Conservation (phyloP, 1,140 invertebrate species). For the Sogatella furcifera region DNA sequence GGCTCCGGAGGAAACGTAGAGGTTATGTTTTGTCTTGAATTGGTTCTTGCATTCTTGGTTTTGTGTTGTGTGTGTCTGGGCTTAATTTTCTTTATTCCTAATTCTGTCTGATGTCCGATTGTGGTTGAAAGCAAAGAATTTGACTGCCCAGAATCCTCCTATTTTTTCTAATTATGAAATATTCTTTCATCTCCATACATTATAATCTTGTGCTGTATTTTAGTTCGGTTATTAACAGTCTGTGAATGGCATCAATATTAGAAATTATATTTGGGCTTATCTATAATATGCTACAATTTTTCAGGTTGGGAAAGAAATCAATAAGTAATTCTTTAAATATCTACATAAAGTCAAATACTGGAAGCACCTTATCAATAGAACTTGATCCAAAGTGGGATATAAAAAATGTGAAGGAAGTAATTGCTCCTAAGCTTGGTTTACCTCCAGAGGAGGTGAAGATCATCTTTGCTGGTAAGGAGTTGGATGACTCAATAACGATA, state of each 20-base stretch:
- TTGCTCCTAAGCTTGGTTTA: constrained; percentile 55
- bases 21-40: no score
- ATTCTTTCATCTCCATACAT: no score
- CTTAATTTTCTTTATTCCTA: no score
- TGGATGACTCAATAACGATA: constrained; percentile 58
- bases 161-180: no score
- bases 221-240: no score
- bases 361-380: constrained; percentile 51
- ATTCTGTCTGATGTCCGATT: no score
- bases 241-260: constrained; percentile 20
- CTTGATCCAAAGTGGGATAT: constrained; percentile 67
- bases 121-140: no score
- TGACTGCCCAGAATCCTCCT: no score
- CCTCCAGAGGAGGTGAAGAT: constrained; percentile 63
- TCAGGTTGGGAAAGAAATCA: constrained; percentile 47
- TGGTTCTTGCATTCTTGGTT: no score
- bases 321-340: constrained; percentile 52
- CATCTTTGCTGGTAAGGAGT: constrained; percentile 75
- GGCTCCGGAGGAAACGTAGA: no score
- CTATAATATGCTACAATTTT: constrained; percentile 47
- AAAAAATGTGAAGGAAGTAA: constrained; percentile 57
- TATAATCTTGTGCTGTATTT: no score
- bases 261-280: constrained; percentile 41
- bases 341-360: constrained; percentile 59
- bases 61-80: no score